Evolutionary conservation across 2,113 vertebrate genomes (phyloP), one percentile per base, ranked within the genome.

Genomic region (Theristicus caerulescens): DNA sequence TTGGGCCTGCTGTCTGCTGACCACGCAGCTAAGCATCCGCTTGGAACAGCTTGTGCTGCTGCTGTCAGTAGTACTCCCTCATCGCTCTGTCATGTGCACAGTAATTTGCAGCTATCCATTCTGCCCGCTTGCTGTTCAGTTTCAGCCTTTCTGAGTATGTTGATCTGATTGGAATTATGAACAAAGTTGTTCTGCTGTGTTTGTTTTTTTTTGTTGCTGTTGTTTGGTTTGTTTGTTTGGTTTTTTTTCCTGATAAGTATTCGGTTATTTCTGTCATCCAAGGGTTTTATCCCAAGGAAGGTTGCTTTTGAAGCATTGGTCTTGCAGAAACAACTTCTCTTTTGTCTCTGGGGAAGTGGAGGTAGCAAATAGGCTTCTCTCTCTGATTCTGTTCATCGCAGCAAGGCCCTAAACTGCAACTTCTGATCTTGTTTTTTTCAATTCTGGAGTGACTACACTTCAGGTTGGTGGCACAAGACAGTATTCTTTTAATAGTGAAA

Each of bases 151-250:
- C 27, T 7, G 26, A 47, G 69, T 7, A 9, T 0, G 0, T 29
- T 34, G 25, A 15, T 31, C 44, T 47, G 61, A 26, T 22, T 0
- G 0, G 38, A 90, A 46, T 70, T 38, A 29, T 2, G 22, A 36
- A 8, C 38, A 5, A 36, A 71, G 13, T 47, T 70, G 32, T 17
- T 55, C 20, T 86, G 7, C 13, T 46, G 31, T n/a, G n/a, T n/a
- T 31, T 64, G 24, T 0, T 11, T n/a, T 38, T 38, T 38, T 38
- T 38, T 38, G 38, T 38, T 38, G 38, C 9, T 38, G 38, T 49
- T 47, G 22, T 36, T 18, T 22, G 38, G 49, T 49, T 38, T 24
- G 13, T 27, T 46, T 17, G 2, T n/a, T 10, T 21, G 16, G n/a
- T 42, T 10, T 16, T 7, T 8, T 52, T 22, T 62, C 11, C 13